Percentiles rank a stretch among this genome's conserved stretches.
phyloP scores from a whole-genome alignment of 2,113 vertebrate genomes.

The Pterophyllum scalare region DNA sequence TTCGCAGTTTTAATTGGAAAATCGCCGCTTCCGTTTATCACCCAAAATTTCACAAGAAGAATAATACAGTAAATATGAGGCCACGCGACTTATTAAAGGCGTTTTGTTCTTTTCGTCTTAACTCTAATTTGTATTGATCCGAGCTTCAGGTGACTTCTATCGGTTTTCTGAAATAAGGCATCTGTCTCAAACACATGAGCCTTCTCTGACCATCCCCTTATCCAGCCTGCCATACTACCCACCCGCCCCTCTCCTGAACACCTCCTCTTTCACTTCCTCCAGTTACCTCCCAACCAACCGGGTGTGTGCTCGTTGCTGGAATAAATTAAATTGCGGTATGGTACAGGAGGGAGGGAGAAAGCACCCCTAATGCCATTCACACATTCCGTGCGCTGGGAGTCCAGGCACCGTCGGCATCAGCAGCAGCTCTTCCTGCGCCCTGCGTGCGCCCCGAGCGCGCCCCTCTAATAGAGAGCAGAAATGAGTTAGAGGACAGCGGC shows the following conservation, averaged over 20 bases:
- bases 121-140: neutral
- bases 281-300: slow-evolving; percentile 73
- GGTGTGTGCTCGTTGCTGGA: slow-evolving; percentile 71
- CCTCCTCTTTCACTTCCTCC: slow-evolving; percentile 68
- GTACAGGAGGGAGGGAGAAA: slow-evolving; percentile 48
- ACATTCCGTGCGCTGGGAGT: slow-evolving; percentile 56
- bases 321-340: slow-evolving; percentile 74
- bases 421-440: slow-evolving; percentile 38
- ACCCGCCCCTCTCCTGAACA: slow-evolving; percentile 37
- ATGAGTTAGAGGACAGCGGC: slow-evolving; percentile 33
- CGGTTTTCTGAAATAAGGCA: slow-evolving; percentile 21
- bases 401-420: slow-evolving; percentile 35
- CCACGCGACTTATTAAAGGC: neutral
- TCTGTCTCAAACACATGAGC: slow-evolving; percentile 14
- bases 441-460: slow-evolving; percentile 48
- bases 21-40: neutral
- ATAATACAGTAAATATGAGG: neutral
- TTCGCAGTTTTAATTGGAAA: neutral
- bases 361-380: slow-evolving; percentile 59
- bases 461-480: slow-evolving; percentile 18
- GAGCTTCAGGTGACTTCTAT: slow-evolving; percentile 27
- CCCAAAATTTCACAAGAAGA: neutral
- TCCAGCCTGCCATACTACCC: neutral
- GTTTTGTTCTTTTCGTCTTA: neutral
- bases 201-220: slow-evolving; percentile 44